phyloP scores from a whole-genome alignment of 2,797 vertebrate genomes.

The Amblyraja radiata region DNA sequence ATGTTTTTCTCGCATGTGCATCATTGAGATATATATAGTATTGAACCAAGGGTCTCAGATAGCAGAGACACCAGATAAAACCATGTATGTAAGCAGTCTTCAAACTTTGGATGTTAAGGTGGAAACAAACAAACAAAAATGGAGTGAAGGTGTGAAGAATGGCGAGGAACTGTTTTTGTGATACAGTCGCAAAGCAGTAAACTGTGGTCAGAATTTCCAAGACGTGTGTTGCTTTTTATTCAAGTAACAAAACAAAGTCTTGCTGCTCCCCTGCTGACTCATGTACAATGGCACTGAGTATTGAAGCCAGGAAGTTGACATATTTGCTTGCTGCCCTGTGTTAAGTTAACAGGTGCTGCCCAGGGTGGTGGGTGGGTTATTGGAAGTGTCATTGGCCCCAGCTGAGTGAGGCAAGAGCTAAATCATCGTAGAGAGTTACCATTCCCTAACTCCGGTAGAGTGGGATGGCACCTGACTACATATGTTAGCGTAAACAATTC shows the following conservation, averaged over 20 bases:
- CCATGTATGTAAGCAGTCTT: constrained; percentile 36
- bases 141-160: background rate
- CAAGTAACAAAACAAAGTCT: background rate
- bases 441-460: background rate
- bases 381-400: background rate
- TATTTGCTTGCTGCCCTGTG: background rate
- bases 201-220: background rate
- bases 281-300: background rate
- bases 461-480: background rate
- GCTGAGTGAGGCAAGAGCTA: background rate
- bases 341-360: background rate
- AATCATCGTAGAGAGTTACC: background rate
- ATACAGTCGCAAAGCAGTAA: background rate
- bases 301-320: background rate
- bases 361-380: too few species aligned
- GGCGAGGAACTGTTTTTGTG: background rate
- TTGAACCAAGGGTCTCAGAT: constrained; percentile 54
- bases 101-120: constrained; percentile 26
- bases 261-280: too few species aligned
- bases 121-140: background rate
- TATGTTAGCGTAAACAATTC: background rate
- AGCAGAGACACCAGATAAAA: constrained; percentile 48
- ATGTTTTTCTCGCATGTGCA: constrained; percentile 76
- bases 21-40: constrained; percentile 79
- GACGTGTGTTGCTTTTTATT: background rate